Conservation (phyloP, 2,888 invertebrate genomes). For the Stenodera caucasica region DNA sequence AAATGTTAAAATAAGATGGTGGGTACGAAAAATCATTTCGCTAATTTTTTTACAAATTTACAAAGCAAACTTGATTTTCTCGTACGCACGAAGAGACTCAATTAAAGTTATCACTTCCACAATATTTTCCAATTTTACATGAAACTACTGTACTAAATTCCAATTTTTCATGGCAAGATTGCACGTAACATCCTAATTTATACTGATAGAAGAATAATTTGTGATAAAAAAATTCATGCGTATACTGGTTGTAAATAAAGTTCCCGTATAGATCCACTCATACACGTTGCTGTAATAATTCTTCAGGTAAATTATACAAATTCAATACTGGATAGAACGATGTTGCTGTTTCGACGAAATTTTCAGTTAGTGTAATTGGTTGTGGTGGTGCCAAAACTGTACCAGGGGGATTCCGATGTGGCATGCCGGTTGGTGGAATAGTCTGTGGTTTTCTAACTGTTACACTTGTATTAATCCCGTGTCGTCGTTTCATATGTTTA, state of each 20-base stretch:
- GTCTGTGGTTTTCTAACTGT: conserved; percentile 54
- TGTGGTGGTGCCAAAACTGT: conserved; percentile 53
- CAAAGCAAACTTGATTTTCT: background rate
- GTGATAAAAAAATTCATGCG: too few relatives aligned
- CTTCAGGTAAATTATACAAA: conserved; percentile 51
- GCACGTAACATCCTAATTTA: background rate
- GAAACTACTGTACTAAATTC: background rate
- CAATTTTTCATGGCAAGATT: background rate
- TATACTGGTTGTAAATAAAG: background rate
- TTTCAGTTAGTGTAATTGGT: conserved; percentile 40
- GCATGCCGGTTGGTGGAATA: conserved; percentile 56
- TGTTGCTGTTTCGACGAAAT: conserved; percentile 40
- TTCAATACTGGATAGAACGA: conserved; percentile 50
- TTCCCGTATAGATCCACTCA: conserved; percentile 15
- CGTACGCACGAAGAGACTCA: too few relatives aligned
- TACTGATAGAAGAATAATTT: background rate
- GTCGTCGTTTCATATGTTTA: conserved; percentile 78
- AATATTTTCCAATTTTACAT: background rate
- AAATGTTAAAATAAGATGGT: too few relatives aligned
- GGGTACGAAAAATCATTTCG: too few relatives aligned
- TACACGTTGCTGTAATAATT: conserved; percentile 44
- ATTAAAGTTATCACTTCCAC: background rate
- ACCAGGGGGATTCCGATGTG: conserved; percentile 54
- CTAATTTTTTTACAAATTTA: too few relatives aligned
- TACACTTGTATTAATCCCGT: conserved; percentile 60